These are phyloP conservation scores for Abramis brama DNA, from an alignment of 2,113 vertebrate species.

Conservation along the genomic window DNA sequence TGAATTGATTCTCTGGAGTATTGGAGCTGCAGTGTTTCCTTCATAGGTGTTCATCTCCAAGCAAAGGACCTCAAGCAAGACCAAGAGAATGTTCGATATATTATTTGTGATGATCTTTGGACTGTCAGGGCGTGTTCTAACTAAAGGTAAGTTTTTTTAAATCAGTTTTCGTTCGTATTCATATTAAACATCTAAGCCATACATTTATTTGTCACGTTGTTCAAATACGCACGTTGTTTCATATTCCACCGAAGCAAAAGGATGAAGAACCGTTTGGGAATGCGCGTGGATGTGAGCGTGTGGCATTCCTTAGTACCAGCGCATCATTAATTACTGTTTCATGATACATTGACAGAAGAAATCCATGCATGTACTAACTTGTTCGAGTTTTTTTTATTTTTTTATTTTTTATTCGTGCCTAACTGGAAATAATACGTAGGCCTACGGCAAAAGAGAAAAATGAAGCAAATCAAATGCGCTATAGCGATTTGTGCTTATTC, in stretches of 20 bases:
- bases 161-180: background rate
- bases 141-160: conserved; percentile 71
- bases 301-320: background rate
- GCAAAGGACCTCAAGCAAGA: conserved; percentile 31
- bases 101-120: conserved; percentile 73
- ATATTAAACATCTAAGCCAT: background rate
- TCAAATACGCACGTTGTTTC: background rate
- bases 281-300: background rate
- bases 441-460: background rate
- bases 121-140: conserved; percentile 70
- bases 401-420: background rate
- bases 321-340: background rate
- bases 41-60: conserved; percentile 4
- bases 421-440: background rate
- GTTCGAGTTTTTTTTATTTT: background rate
- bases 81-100: conserved; percentile 69
- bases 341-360: background rate
- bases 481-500: background rate
- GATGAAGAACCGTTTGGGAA: background rate
- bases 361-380: background rate
- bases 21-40: background rate
- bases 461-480: background rate
- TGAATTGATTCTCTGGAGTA: conserved; percentile 39
- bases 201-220: background rate
- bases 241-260: background rate